Evolutionary conservation across 1,140 invertebrate genomes (phyloP), one percentile per base, ranked within the genome.

Genomic region (Panagrolaimus sp.): DNA sequence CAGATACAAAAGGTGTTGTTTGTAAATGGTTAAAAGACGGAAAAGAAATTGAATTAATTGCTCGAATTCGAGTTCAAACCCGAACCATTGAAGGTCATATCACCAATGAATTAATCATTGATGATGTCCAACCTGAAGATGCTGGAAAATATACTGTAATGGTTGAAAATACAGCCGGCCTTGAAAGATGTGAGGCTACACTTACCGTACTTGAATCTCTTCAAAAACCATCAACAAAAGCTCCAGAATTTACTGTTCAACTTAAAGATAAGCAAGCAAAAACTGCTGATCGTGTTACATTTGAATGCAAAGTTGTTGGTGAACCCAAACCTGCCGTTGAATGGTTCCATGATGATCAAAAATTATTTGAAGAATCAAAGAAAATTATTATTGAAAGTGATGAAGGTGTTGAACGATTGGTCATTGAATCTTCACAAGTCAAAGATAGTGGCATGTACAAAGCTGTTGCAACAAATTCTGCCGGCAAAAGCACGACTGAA

Each of bases 101-200:
- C 83, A 90, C 92, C 1, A 91, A 91, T 0, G 93, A 91, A 4
- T 85, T 98, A 21, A 90, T 96, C 24, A 96, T 98, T 73, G 89
- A 89, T 65, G 94, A 97, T 87, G 92, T 96, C 0, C 95, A 94
- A 84, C 92, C 93, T 0, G 94, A 98, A 87, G 95, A 98, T 84
- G 91, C 93, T 1, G 95, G 94, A 2, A 90, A 90, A 55, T 98
- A 96, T 84, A 96, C 93, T 0, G 95, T 94, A 78, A 91, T 97
- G 14, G 92, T 94, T 14, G 95, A 96, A 83, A 98, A 98, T 83
- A 87, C 90, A 4, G 91, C 91, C 47, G 96, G 96, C 32, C 93
- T 89, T 89, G 73, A 89, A 89, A n/a, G 90, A 0, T 92, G 90
- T 78, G 91, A 92, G 7, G 92, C 93, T 1, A 92, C 94, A 83